A percentile compares a stretch with the other conserved stretches of the same genome.
These are phyloP conservation scores for Antedon mediterranea DNA, from an alignment of 53 echinoderm and acorn worm genomes.

Conservation along the genomic window DNA sequence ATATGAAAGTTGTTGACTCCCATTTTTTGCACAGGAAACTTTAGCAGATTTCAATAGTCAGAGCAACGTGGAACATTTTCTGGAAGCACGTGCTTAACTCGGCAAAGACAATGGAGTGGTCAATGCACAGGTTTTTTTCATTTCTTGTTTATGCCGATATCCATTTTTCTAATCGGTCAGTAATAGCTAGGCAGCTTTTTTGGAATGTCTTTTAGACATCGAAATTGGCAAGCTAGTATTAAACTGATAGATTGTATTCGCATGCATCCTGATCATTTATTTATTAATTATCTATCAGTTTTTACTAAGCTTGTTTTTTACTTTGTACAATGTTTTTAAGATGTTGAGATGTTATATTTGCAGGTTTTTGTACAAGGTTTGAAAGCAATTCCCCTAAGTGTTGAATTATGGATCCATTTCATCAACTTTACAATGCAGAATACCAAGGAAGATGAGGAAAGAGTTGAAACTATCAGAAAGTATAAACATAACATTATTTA, in stretches of 20 bases:
- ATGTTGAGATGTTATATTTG: neutral
- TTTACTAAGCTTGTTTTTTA: neutral
- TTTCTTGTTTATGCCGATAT: neutral
- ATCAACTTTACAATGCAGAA: constrained; percentile 52
- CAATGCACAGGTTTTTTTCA: neutral
- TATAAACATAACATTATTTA: constrained; percentile 5
- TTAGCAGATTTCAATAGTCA: neutral
- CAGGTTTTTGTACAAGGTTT: constrained; percentile 78
- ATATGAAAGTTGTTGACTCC: neutral
- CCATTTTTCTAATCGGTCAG: neutral
- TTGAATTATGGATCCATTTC: constrained; percentile 87
- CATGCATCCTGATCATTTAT: neutral
- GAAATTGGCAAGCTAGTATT: neutral
- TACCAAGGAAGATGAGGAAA: constrained; percentile 25
- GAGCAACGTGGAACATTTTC: neutral
- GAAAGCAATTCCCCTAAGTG: constrained; percentile 59
- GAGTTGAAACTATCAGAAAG: constrained; percentile 57
- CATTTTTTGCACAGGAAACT: neutral
- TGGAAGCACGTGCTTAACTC: neutral
- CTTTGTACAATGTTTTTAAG: neutral
- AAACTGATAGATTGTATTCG: neutral
- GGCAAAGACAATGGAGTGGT: neutral
- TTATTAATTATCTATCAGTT: neutral
- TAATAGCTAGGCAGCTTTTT: neutral
- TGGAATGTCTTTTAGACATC: neutral